Base-by-base conservation (phyloP, 23 tunicate species). In the Ciona savignyi region DNA sequence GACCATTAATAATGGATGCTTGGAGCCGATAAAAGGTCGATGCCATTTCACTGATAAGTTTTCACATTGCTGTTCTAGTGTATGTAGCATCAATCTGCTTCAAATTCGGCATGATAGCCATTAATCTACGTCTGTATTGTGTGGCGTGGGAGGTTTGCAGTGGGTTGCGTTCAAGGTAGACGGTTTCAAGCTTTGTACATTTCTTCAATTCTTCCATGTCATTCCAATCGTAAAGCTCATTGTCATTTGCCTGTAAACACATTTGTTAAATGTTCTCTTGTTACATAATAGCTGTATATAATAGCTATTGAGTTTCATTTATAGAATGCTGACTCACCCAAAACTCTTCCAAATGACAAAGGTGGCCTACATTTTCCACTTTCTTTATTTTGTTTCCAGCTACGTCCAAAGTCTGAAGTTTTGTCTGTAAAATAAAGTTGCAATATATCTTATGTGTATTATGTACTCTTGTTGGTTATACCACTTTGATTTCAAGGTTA, bases 61-160 rank as follows among this genome's bases (percentile, higher is more conserved):
- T 15, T 42, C 56, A 48, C 27, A 23, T 72, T 1, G 64, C 76
- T 1, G 62, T 27, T 71, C 91, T 65, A 2, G 91, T 85, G 73
- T 85, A 85, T 1, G 95, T 82, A 25, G 95, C 95, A 75, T 94
- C 99, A 65, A 94, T 94, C 79, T 94, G 99, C 68, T 75, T 83
- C 49, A 94, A 60, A 1, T 79, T 33, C 23, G 95, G 95, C 30
- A 86, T 51, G 49, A 93, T 34, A 23, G 86, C 79, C 73, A 79
- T 80, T 35, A 94, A 68, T 60, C 91, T 70, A 28, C 95, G 35
- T 65, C 99, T 49, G 65, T 94, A 94, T 34, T 81, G 83, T 1
- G 83, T 77, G 4, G 74, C 51, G 3, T 63, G 65, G 26, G 66
- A 32, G 1, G 76, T 72, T 66, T 86, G 99, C 19, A 94, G 11